Conservation (phyloP, 2,888 invertebrate genomes). For the Cerceris rybyensis region DNA sequence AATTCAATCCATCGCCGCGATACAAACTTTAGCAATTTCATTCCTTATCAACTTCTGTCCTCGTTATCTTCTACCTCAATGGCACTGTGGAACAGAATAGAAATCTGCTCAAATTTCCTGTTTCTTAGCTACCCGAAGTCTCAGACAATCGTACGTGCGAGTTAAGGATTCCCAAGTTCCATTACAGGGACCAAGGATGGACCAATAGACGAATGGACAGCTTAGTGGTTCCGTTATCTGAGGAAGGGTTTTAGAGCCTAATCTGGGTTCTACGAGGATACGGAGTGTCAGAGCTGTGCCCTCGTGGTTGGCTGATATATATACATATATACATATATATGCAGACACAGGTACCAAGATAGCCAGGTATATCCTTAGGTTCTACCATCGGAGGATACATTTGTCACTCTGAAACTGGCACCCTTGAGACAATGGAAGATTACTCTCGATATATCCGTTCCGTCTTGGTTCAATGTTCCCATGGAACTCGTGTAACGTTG, state of each 20-base stretch:
- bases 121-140: conserved; percentile 28
- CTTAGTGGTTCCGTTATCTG: conserved; percentile 75
- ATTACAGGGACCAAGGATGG: conserved; percentile 59
- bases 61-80: conserved; percentile 26
- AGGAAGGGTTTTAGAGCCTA: conserved; percentile 72
- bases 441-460: conserved; percentile 64
- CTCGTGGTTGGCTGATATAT: conserved; percentile 55
- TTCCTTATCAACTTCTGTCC: conserved; percentile 26
- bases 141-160: conserved; percentile 38
- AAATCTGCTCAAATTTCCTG: conserved; percentile 42
- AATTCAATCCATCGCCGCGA: neutral
- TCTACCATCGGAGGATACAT: conserved; percentile 64
- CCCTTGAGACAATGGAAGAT: conserved; percentile 71
- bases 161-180: conserved; percentile 51
- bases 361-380: conserved; percentile 60
- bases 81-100: conserved; percentile 28
- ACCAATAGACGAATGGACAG: conserved; percentile 72
- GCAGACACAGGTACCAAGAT: conserved; percentile 55
- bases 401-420: conserved; percentile 73
- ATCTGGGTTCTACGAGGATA: conserved; percentile 70
- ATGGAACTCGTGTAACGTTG: conserved; percentile 40
- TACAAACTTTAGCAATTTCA: conserved; percentile 33
- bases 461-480: conserved; percentile 59
- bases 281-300: conserved; percentile 60
- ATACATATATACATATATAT: conserved; percentile 22